Evolutionary conservation across 2,888 invertebrate species (phyloP).

Genomic region (Sceliomorpha sp.): DNA sequence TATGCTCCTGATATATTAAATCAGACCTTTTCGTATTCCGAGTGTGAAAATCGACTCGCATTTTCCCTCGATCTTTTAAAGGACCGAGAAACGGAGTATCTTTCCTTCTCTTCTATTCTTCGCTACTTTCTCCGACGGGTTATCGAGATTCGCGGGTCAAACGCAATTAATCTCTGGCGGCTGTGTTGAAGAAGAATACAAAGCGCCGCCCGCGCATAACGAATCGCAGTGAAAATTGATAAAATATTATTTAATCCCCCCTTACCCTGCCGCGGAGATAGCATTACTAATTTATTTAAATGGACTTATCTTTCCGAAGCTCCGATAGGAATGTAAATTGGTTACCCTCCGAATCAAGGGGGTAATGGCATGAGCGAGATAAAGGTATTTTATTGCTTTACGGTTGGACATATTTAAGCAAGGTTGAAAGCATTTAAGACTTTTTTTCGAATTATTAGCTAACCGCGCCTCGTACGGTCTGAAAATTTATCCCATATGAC

Average conservation of each 20-base stretch:
- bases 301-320: conserved; percentile 79
- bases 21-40: conserved; percentile 15
- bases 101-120: conserved; percentile 30
- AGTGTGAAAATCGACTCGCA: conserved; percentile 8
- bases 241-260: conserved; percentile 78
- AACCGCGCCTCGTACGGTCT: conserved; percentile 23
- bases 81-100: conserved; percentile 45
- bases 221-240: conserved; percentile 79
- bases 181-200: conserved; percentile 55
- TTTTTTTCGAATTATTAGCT: conserved; percentile 32
- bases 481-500: conserved; percentile 27
- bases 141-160: conserved; percentile 55
- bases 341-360: conserved; percentile 75
- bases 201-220: conserved; percentile 68
- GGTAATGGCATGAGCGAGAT: conserved; percentile 78
- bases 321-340: conserved; percentile 80
- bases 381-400: conserved; percentile 79
- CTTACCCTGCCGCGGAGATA: conserved; percentile 68
- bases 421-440: conserved; percentile 56
- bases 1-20: too few species aligned
- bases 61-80: conserved; percentile 24
- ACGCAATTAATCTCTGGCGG: conserved; percentile 50
- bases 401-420: conserved; percentile 76
- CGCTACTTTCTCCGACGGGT: conserved; percentile 39
- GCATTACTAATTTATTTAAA: conserved; percentile 81